phyloP scores from a whole-genome alignment of 1,140 invertebrate genomes.

The Hyposmocoma kahamanoa region DNA sequence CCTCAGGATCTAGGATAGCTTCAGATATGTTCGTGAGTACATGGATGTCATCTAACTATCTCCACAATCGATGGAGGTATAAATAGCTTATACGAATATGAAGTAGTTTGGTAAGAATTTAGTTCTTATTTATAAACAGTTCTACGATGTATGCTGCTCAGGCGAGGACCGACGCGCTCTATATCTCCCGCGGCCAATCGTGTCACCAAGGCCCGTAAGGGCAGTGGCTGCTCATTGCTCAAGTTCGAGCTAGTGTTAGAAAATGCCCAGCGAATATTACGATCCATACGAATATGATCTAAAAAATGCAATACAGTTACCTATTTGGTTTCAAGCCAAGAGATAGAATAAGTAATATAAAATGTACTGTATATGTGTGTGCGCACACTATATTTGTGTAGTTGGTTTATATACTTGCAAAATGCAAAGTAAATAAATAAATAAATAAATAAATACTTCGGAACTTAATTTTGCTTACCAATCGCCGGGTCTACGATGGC shows the following conservation, averaged over 20 bases:
- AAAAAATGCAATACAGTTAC: too few relatives aligned
- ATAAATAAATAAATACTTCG: too few relatives aligned
- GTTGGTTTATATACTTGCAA: too few relatives aligned
- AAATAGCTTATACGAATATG: too few relatives aligned
- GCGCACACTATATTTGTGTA: constrained; percentile 7
- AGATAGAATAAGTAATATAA: too few relatives aligned
- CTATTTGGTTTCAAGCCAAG: too few relatives aligned
- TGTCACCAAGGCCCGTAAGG: constrained; percentile 39
- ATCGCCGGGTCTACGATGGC: constrained; percentile 67
- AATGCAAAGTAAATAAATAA: too few relatives aligned
- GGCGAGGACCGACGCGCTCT: constrained; percentile 50
- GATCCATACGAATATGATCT: constrained; percentile 70
- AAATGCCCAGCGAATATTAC: constrained; percentile 67
- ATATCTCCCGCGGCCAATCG: constrained; percentile 59
- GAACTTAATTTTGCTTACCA: constrained; percentile 37
- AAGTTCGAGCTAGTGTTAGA: constrained; percentile 45
- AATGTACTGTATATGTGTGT: too few relatives aligned
- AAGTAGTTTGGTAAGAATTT: neutral
- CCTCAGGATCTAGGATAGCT: too few relatives aligned
- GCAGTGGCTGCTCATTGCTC: constrained; percentile 38
- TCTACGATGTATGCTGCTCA: constrained; percentile 22
- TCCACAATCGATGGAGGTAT: too few relatives aligned
- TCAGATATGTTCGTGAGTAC: too few relatives aligned
- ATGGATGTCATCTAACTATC: too few relatives aligned
- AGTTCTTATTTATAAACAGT: constrained; percentile 22